phyloP scores from a whole-genome alignment of 2,113 vertebrate species.

The Scartelaos histophorus region DNA sequence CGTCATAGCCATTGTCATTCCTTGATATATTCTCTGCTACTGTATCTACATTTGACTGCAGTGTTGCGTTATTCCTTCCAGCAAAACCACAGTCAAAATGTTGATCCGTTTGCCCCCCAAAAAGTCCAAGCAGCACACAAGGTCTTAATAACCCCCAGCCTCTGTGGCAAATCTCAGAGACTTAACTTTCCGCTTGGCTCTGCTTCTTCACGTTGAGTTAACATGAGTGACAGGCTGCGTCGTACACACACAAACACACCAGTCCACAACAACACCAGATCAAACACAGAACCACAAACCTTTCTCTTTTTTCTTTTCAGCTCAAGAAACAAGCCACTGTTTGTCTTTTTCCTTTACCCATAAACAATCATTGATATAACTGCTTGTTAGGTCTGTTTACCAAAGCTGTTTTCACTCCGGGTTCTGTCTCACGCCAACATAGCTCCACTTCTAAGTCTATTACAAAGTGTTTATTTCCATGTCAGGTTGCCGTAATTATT shows the following conservation, averaged over 20 bases:
- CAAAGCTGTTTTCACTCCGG: background rate
- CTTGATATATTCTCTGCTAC: background rate
- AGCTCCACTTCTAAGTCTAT: conserved; percentile 2
- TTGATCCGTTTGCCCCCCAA: conserved; percentile 51
- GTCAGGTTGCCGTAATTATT: conserved; percentile 66
- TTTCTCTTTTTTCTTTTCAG: conserved; percentile 17
- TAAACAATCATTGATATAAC: conserved; percentile 28
- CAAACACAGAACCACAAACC: conserved; percentile 29
- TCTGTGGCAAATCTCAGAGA: conserved; percentile 60
- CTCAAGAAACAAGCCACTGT: background rate
- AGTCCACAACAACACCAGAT: conserved; percentile 40
- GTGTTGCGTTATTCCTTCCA: background rate
- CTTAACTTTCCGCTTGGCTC: conserved; percentile 61
- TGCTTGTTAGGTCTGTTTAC: conserved; percentile 40
- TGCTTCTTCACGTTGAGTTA: conserved; percentile 68
- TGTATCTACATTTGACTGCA: too few species aligned
- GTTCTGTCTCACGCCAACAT: conserved; percentile 25
- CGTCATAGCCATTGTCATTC: background rate
- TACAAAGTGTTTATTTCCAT: conserved; percentile 60
- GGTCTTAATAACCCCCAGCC: conserved; percentile 68
- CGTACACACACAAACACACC: conserved; percentile 17
- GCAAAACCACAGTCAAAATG: conserved; percentile 9
- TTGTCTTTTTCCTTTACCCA: conserved; percentile 12
- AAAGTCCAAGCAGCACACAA: conserved; percentile 51
- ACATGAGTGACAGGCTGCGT: conserved; percentile 63